Conservation (phyloP, 1,140 invertebrate species). For the Ostrea edulis region DNA sequence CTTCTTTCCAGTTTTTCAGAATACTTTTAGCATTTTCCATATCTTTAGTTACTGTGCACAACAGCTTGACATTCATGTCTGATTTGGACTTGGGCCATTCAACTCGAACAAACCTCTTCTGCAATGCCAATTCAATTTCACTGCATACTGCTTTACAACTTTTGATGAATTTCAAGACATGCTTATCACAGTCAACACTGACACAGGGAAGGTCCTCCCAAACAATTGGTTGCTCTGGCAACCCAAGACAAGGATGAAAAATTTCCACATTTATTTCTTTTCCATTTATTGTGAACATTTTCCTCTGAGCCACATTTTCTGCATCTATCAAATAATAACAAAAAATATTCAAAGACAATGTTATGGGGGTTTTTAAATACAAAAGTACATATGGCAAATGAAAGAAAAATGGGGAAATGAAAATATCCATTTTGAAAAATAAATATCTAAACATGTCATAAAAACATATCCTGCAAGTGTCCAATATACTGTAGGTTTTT, state of each 20-base stretch:
- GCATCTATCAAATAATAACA: slow-evolving; percentile 34
- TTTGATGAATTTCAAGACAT: not conserved
- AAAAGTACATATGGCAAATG: not conserved
- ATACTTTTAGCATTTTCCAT: not conserved
- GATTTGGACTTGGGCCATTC: slow-evolving; percentile 36
- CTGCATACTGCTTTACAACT: not conserved
- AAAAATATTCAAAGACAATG: not conserved
- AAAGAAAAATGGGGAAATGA: too few species aligned
- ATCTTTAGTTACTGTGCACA: not conserved
- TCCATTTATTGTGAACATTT: slow-evolving; percentile 16
- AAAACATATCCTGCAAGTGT: too few species aligned
- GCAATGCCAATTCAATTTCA: slow-evolving; percentile 37
- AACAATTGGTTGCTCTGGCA: slow-evolving; percentile 42
- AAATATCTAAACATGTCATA: too few species aligned
- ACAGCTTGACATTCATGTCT: not conserved
- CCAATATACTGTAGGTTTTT: too few species aligned
- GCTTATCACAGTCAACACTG: not conserved
- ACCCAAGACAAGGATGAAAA: slow-evolving; percentile 31
- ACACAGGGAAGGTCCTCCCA: slow-evolving; percentile 24
- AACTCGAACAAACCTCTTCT: slow-evolving; percentile 4
- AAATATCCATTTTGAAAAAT: too few species aligned
- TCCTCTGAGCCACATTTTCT: slow-evolving; percentile 16
- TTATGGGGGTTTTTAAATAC: not conserved
- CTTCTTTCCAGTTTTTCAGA: slow-evolving; percentile 36
- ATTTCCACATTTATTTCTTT: not conserved